Evolutionary conservation across 2,113 vertebrate genomes (phyloP), one percentile per base, ranked within the genome.

Genomic region (Excalfactoria chinensis): DNA sequence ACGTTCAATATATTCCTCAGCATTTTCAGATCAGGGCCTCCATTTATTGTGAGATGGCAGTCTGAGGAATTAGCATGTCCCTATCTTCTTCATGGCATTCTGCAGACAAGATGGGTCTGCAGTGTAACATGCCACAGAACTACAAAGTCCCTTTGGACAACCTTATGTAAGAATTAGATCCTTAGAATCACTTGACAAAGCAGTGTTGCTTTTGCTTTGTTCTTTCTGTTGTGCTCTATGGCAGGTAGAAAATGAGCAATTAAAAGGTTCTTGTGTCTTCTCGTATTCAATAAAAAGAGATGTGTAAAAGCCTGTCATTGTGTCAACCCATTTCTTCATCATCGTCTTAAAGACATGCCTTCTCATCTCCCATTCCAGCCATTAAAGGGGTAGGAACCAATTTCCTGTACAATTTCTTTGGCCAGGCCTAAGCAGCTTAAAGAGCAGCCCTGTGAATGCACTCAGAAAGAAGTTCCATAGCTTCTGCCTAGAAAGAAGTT

Each of bases 171-270:
- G 95, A 95, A 95, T 93, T 77, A 96, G 84, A 93, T 93, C 48
- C 67, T 86, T 84, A 83, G 92, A 80, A 95, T 96, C 73, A 34
- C 79, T 89, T 97, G 96, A 97, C 95, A 96, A 96, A 95, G 90
- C 30, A 56, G 71, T 91, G 92, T 77, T 90, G 82, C 70, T 86
- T 84, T 90, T 67, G 25, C 93, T 91, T 96, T 97, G 88, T 95
- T 95, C 96, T 63, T 81, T 22, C 73, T 91, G 93, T 92, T 97
- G 96, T 94, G 93, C 73, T 94, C 41, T 46, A 71, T 89, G 93
- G 92, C 96, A 96, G 94, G 89, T 95, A 94, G 94, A 96, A 97
- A 97, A 94, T 25, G 89, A 96, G 95, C 95, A 96, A 97, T 97
- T 96, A 96, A 87, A 96, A 95, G 84, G 89, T 95, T 96, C 95